A percentile compares a stretch with the other conserved stretches of the same genome.
phyloP scores from a whole-genome alignment of 2,113 vertebrate genomes.

The Paraplagusia blochii region DNA sequence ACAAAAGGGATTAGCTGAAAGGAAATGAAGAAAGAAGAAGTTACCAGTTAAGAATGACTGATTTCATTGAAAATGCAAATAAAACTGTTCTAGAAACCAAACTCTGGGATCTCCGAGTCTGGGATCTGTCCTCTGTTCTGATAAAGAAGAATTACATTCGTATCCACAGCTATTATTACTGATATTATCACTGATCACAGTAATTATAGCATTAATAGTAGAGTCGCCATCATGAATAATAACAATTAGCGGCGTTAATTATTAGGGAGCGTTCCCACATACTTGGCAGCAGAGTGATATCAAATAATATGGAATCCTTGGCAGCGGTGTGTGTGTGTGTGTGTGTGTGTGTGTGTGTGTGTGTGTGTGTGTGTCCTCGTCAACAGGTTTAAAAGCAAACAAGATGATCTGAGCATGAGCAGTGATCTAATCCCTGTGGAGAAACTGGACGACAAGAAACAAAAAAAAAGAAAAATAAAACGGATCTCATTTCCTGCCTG shows the following conservation, averaged over 20 bases:
- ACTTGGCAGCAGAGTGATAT: constrained; percentile 20
- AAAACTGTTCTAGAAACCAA: too few relatives aligned
- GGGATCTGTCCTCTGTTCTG: too few relatives aligned
- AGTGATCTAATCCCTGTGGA: constrained; percentile 16
- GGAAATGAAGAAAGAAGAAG: too few relatives aligned
- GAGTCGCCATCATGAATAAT: constrained; percentile 30
- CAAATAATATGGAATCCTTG: constrained; percentile 11
- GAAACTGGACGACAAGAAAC: background rate
- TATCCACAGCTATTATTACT: too few relatives aligned
- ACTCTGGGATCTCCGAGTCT: too few relatives aligned
- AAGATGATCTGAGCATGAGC: constrained; percentile 8
- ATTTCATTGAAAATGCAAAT: too few relatives aligned
- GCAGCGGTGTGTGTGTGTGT: background rate
- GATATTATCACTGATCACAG: too few relatives aligned
- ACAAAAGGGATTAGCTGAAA: too few relatives aligned
- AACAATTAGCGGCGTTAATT: constrained; percentile 4
- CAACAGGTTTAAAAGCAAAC: constrained; percentile 26
- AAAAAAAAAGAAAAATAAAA: constrained; percentile 9
- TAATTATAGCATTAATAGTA: constrained; percentile 13
- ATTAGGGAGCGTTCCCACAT: constrained; percentile 13
- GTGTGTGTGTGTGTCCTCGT: constrained; percentile 16
- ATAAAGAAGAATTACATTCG: too few relatives aligned
- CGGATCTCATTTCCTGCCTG: constrained; percentile 30
- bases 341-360: too few relatives aligned
- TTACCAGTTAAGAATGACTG: too few relatives aligned